Evolutionary conservation across 2,797 vertebrate species (phyloP), one percentile per base, ranked within the genome.

Genomic region (Pseudopleuronectes americanus): DNA sequence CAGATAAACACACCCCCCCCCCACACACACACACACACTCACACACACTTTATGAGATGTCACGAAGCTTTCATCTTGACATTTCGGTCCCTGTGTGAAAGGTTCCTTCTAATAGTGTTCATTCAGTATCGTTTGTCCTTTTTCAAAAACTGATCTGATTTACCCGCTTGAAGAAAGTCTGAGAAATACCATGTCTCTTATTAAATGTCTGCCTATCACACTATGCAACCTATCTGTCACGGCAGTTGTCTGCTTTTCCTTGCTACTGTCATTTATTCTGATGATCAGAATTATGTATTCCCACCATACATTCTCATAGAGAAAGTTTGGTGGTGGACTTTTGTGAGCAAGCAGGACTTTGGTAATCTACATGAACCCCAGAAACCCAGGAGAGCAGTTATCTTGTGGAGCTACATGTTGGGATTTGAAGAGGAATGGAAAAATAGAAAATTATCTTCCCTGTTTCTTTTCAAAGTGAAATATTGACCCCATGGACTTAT

Each of bases 361-460:
- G 36, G 23, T 33, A 72, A 80, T 71, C 54, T 55, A 57, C 19
- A 16, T 52, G 51, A 57, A 76, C 64, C 47, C 45, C 23, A 58
- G 56, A 55, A 52, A 17, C 54, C 49, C 64, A 56, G 64, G 58
- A 67, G 45, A 67, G 56, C 60, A 41, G 68, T 83, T 79, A 83
- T 85, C 76, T 72, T 17, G 13, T 52, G 43, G 59, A 71, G 59
- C 66, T 70, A 79, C 65, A 74, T 45, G 68, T 53, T 5, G 3
- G 22, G 59, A 63, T 69, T 74, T 62, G 49, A 63, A 71, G 54
- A 3, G 9, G 31, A 71, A 28, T 28, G 36, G 23, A 28, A 33
- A 31, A 57, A 64, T 56, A 33, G 73, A 6, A 71, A 51, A 59
- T 48, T 47, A 22, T 63, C 55, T 26, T 58, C 10, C 22, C 28